Evolutionary conservation across 2,113 vertebrate species (phyloP).

Genomic region (Phasianus colchicus): DNA sequence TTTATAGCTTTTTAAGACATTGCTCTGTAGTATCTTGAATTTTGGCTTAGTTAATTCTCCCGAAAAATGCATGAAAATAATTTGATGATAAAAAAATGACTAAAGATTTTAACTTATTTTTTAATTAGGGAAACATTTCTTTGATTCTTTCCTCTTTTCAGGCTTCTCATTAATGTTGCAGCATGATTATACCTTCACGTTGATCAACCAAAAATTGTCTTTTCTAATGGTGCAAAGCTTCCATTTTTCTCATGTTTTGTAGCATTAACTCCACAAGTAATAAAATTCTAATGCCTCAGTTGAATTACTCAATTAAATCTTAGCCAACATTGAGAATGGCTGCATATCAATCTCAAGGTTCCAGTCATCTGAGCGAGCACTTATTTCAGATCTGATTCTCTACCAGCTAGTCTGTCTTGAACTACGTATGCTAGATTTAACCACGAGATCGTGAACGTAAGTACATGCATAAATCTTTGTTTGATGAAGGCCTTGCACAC

Average conservation of each 20-base stretch:
- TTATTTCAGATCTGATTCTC: neutral
- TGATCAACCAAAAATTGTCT: conserved; percentile 36
- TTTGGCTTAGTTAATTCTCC: conserved; percentile 3
- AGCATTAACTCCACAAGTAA: conserved; percentile 34
- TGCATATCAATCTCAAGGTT: conserved; percentile 8
- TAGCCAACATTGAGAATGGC: neutral
- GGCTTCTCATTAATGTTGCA: conserved; percentile 12
- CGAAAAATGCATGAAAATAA: neutral
- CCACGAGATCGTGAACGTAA: neutral
- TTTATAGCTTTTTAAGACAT: conserved; percentile 34
- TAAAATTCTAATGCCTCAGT: neutral
- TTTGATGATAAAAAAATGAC: conserved; percentile 14
- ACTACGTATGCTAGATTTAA: neutral
- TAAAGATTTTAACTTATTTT: conserved; percentile 12
- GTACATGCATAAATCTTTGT: neutral
- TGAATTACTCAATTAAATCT: conserved; percentile 52
- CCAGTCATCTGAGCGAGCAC: neutral
- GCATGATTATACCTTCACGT: conserved; percentile 19
- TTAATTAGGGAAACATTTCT: conserved; percentile 27
- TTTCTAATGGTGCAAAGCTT: conserved; percentile 4
- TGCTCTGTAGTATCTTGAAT: neutral
- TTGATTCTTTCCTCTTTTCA: conserved; percentile 7
- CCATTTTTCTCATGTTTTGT: conserved; percentile 38
- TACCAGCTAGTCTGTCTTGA: conserved; percentile 1
- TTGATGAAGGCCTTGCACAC: neutral